Percentiles rank a stretch among this genome's conserved stretches.
These are phyloP conservation scores for Ceyx cyanopectus DNA, from an alignment of 2,113 vertebrate species.

Conservation along the genomic window DNA sequence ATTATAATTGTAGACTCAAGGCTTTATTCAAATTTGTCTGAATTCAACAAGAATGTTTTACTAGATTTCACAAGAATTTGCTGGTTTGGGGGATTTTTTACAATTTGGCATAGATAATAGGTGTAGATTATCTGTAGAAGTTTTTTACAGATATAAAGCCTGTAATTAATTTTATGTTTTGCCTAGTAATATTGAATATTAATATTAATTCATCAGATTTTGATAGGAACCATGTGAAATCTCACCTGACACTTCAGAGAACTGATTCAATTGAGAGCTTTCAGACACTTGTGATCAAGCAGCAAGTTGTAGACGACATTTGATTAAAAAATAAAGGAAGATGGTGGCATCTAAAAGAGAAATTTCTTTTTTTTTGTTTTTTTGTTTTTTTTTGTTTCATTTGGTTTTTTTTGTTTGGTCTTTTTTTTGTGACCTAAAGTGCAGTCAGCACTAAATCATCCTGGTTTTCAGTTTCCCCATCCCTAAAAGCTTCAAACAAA, in stretches of 20 bases:
- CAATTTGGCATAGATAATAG: background rate
- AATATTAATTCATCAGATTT: background rate
- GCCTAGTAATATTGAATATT: background rate
- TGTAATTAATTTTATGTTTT: background rate
- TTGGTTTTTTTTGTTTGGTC: no score
- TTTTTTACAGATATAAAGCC: background rate
- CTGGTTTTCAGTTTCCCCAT: background rate
- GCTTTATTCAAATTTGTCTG: background rate
- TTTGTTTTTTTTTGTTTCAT: background rate
- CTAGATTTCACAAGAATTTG: background rate
- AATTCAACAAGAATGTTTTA: background rate
- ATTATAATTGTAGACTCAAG: background rate
- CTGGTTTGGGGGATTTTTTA: background rate
- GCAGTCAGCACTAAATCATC: background rate
- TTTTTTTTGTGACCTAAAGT: background rate
- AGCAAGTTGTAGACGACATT: background rate
- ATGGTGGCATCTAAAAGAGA: background rate
- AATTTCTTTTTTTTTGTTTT: background rate
- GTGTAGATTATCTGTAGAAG: background rate
- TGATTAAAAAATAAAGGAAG: background rate
- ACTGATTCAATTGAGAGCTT: background rate
- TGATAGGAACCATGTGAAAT: background rate
- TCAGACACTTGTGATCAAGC: background rate
- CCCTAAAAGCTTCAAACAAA: background rate
- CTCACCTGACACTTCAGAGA: background rate